Base-by-base conservation (phyloP, 2,888 invertebrate species). In the Cheilosia grossa region DNA sequence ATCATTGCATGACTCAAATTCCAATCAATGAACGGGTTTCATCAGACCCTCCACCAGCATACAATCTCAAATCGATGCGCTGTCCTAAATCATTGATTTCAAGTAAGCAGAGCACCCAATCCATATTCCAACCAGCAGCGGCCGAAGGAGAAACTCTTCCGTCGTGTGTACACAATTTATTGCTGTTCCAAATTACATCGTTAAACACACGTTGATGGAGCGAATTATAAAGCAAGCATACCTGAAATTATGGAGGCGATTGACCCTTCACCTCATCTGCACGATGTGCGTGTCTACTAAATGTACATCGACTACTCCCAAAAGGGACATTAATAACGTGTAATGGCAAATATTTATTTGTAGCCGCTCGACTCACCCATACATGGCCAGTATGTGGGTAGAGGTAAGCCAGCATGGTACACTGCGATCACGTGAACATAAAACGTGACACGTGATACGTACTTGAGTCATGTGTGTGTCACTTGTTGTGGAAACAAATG, bases 341-440 rank as follows among this genome's bases (percentile, higher is more conserved):
- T 61, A 66, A 79, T 70, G 80, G 64, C 54, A 64, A 83, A 83
- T 64, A 74, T 79, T 83, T 83, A 83, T 83, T 74, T 82, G 73
- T 82, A 82, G 72, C 47, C 30, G 7, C 58, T 37, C 19, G 56
- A 17, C 47, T 37, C 53, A 27, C 54, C 66, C 15, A 17, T 67
- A n/a, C 33, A 19, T n/a, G 27, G 42, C 54, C 54, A 30, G 4
- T 13, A 10, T 40, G 2, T 24, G 21, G 13, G 17, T 40, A 13
- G 7, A 2, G 15, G 27, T 30, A 49, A 17, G 24, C 53, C 69
- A 67, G 19, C 33, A 27, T 10, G 69, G 53, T 44, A 51, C 19
- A 2, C 21, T 61, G 7, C 6, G 61, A 53, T 42, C 78, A 78
- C 78, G 70, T 78, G 72, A 78, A 63, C 56, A 56, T 49, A 51